A percentile compares a stretch with the other conserved stretches of the same genome.
Conservation (phyloP, 2,797 vertebrate genomes). For the Scolopax rusticola region DNA sequence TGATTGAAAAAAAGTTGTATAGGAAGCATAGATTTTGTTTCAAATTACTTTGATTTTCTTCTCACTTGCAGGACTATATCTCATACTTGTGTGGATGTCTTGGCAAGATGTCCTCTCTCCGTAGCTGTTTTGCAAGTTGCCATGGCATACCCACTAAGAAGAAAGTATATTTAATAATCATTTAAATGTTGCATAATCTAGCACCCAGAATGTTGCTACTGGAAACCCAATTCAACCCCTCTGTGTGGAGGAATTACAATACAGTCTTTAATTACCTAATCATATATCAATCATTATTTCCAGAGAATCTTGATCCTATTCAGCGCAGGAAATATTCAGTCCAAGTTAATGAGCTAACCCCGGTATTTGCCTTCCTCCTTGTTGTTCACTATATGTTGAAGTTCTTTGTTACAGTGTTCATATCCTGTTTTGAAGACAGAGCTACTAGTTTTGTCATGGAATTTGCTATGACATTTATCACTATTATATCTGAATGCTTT, state of each 20-base stretch:
- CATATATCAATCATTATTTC: background rate
- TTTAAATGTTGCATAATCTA: background rate
- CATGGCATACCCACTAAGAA: background rate
- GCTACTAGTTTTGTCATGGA: background rate
- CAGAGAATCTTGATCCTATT: background rate
- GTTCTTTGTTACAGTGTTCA: constrained; percentile 8
- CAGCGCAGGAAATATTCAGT: background rate
- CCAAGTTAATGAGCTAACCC: background rate
- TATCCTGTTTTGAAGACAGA: constrained; percentile 23
- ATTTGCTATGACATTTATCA: constrained; percentile 18
- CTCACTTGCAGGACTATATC: background rate
- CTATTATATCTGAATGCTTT: background rate
- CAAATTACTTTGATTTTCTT: background rate
- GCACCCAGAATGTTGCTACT: background rate
- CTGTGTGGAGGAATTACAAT: background rate
- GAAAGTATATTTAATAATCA: background rate
- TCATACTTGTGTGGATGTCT: background rate
- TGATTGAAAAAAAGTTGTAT: background rate
- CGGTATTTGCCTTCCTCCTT: background rate
- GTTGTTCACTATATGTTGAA: background rate
- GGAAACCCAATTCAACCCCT: background rate
- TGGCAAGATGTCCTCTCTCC: background rate
- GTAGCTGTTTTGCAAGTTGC: background rate
- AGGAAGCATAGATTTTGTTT: background rate
- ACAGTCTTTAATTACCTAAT: constrained; percentile 17